Evolutionary conservation across 92 coral and sea anemone species (phyloP).

Genomic region (Montipora capitata): DNA sequence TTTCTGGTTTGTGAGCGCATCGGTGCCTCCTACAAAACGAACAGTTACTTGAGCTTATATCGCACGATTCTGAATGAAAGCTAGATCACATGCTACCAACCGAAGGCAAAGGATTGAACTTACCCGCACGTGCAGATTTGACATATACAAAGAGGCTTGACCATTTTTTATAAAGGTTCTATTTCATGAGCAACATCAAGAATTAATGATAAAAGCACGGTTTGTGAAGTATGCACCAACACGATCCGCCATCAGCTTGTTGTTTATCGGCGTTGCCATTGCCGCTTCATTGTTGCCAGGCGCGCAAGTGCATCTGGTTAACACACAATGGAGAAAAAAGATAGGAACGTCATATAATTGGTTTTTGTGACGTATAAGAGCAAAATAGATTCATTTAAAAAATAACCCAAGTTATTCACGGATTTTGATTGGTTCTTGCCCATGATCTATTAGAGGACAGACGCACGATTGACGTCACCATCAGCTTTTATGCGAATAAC

Average conservation of each 20-base stretch:
- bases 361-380: conserved; percentile 28
- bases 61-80: background rate
- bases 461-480: too few relatives aligned
- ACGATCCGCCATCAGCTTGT: background rate
- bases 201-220: conserved; percentile 8
- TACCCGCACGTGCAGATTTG: conserved; percentile 99
- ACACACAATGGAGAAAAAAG: conserved; percentile 39
- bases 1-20: conserved; percentile 93
- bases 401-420: too few relatives aligned
- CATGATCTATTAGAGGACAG: too few relatives aligned
- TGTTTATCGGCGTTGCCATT: conserved; percentile 69
- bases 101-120: conserved; percentile 25
- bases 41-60: too few relatives aligned
- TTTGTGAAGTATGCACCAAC: conserved; percentile 14
- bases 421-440: too few relatives aligned
- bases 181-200: conserved; percentile 15
- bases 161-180: conserved; percentile 58
- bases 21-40: conserved; percentile 92
- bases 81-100: background rate
- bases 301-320: conserved; percentile 51
- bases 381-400: too few relatives aligned
- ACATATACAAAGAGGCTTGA: conserved; percentile 93
- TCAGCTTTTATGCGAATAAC: too few relatives aligned
- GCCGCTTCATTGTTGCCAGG: conserved; percentile 81
- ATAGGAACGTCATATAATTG: conserved; percentile 26